Base-by-base conservation (phyloP, 1,140 invertebrate species). In the Micrasema longulum region DNA sequence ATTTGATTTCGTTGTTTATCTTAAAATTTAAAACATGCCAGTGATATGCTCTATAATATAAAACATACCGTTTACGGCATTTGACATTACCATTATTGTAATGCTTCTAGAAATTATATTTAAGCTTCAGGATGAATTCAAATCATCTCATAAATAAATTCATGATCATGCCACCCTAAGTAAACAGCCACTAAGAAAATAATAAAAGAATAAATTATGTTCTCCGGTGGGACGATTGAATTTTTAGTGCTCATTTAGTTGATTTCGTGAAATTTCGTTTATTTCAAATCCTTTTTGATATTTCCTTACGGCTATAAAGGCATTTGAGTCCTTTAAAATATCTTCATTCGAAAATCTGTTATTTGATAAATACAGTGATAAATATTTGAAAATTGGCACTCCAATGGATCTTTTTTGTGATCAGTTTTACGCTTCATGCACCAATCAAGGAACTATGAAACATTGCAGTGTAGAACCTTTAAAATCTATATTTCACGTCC, bases 91-190 rank as follows among this genome's bases (percentile, higher is more conserved):
- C 48, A 16, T 11, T 52, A 52, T 18, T 52, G 23, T 22, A 31
- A 4, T 31, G 18, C 36, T 20, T 12, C 35, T 9, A 20, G 55
- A 60, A 6, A 60, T 60, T 60, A 20, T 60, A 60, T 60, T 60
- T 38, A 60, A 60, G 35, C 55, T 36, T 10, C 9, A 11, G 31
- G 16, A 60, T 60, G 12, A 60, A 60, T 60, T 60, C 55, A 60
- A 60, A 60, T 60, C 47, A 68, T 68, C 65, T 68, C 65, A 68
- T 68, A 41, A 68, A 68, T 68, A 68, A 41, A 68, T 68, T 68
- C 65, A 68, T 55, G 48, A 52, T 53, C 48, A 68, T 68, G 65
- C 65, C 48, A 18, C 20, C 65, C 50, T 68, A 55, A 68, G 50
- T 41, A 43, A 67, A 31, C 65, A 68, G 16, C 47, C 50, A 52